A percentile compares a stretch with the other conserved stretches of the same genome.
Evolutionary conservation across 2,888 invertebrate genomes (phyloP).

Genomic region (Melanotus villosus): DNA sequence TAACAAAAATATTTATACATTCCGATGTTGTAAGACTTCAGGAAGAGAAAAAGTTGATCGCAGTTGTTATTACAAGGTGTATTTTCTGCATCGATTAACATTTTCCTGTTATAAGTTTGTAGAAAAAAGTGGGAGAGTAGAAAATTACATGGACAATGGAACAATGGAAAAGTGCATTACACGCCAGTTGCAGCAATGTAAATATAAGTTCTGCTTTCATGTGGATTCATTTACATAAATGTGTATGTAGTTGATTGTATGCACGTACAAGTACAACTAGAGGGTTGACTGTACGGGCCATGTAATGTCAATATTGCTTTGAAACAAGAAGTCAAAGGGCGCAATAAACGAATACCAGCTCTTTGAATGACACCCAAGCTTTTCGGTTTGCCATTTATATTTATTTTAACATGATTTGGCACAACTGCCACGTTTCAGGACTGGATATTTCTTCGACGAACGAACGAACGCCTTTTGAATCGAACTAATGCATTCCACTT

Average conservation of each 20-base stretch:
- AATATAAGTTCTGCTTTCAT: conserved; percentile 12
- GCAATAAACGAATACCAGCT: conserved; percentile 6
- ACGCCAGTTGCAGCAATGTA: conserved; percentile 1
- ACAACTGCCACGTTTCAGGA: neutral
- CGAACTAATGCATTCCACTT: neutral
- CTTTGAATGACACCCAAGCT: neutral
- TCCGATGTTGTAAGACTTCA: neutral
- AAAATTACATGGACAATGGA: neutral
- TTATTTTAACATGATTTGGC: conserved; percentile 5
- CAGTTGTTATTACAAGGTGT: neutral
- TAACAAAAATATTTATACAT: conserved; percentile 15
- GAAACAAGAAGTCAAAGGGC: conserved; percentile 15
- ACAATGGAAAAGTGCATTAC: neutral
- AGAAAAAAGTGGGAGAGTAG: neutral
- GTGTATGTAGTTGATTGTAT: conserved; percentile 14
- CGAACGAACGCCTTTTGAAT: neutral
- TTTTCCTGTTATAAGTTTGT: neutral
- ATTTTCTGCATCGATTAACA: conserved; percentile 5
- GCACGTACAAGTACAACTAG: neutral
- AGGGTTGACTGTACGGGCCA: neutral
- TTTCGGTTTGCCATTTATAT: conserved; percentile 15
- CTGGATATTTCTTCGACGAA: neutral
- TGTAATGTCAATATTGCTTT: conserved; percentile 9
- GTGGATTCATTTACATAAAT: conserved; percentile 21
- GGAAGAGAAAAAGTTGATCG: neutral